phyloP scores from a whole-genome alignment of 1,140 invertebrate species.

The Helicorthomorpha holstii region DNA sequence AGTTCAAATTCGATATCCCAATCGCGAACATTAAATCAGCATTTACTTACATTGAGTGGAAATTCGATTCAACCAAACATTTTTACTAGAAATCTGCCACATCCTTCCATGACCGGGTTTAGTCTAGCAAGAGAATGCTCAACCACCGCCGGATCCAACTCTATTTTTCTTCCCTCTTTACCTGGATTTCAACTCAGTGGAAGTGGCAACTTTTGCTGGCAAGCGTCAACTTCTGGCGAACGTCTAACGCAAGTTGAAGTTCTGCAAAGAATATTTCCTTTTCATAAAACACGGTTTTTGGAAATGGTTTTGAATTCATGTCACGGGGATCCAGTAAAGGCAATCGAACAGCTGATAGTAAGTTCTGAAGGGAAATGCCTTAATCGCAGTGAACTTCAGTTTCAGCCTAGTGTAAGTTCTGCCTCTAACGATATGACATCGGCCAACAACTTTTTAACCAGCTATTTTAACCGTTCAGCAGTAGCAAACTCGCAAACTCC shows the following conservation, averaged over 20 bases:
- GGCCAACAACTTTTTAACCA: background rate
- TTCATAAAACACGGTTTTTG: constrained; percentile 61
- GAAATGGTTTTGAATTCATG: constrained; percentile 71
- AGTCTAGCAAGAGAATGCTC: too few relatives aligned
- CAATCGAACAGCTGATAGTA: constrained; percentile 46
- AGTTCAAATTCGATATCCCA: too few relatives aligned
- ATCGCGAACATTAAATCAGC: too few relatives aligned
- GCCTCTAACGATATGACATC: background rate
- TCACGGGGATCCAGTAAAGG: constrained; percentile 65
- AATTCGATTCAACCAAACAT: too few relatives aligned
- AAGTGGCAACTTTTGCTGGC: too few relatives aligned
- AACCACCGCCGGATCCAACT: too few relatives aligned
- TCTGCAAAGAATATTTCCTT: constrained; percentile 65
- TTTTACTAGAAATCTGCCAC: too few relatives aligned
- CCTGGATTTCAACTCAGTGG: too few relatives aligned
- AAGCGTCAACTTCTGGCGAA: constrained; percentile 7
- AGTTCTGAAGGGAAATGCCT: constrained; percentile 7
- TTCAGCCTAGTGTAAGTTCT: background rate
- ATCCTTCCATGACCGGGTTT: too few relatives aligned
- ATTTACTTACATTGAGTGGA: too few relatives aligned
- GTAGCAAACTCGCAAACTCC: background rate
- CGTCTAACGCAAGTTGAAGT: constrained; percentile 45
- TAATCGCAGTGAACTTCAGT: background rate
- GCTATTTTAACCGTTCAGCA: background rate
- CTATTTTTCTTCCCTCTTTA: too few relatives aligned